Conservation (phyloP, 2,113 vertebrate species). For the Sturnus vulgaris region DNA sequence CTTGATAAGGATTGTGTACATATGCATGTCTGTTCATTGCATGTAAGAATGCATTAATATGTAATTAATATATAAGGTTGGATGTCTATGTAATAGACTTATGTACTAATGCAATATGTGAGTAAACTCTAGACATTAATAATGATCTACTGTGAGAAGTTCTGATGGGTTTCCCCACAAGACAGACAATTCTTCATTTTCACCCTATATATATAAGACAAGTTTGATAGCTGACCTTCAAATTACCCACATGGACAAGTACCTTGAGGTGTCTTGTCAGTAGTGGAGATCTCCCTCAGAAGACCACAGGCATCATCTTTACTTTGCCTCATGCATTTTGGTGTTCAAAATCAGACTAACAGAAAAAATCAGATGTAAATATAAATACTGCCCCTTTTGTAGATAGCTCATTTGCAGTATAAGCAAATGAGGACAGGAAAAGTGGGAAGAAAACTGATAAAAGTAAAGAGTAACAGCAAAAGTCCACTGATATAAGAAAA, state of each 20-base stretch:
- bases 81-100: background rate
- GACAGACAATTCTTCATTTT: background rate
- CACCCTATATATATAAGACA: background rate
- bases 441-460: background rate
- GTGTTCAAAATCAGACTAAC: background rate
- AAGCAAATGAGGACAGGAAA: background rate
- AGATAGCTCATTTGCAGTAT: background rate
- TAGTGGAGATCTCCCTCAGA: background rate
- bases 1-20: background rate
- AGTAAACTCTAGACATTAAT: background rate
- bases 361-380: background rate
- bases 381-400: background rate
- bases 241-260: background rate
- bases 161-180: background rate
- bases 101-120: background rate
- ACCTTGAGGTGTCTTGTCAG: background rate
- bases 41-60: background rate
- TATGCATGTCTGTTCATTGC: background rate
- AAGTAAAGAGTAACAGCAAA: background rate
- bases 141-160: background rate
- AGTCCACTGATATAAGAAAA: background rate
- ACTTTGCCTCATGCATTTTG: background rate
- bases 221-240: slow-evolving; percentile 9
- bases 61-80: background rate
- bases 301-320: background rate